Evolutionary conservation across 2,888 invertebrate species (phyloP).

Genomic region (Macrophya annulata): DNA sequence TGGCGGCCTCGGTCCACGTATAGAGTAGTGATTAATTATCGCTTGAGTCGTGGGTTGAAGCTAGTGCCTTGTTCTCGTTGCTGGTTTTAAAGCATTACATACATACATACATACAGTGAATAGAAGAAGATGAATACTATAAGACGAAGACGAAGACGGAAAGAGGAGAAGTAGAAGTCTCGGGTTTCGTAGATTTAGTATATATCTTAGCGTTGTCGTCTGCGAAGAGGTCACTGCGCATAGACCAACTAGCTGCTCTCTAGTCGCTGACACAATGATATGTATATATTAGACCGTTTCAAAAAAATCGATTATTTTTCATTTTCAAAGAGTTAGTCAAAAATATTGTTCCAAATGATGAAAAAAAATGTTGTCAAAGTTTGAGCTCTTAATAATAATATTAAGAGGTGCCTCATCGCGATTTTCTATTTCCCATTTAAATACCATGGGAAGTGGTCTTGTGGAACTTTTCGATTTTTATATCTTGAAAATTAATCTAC

Average conservation of each 20-base stretch:
- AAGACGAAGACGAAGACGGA: neutral
- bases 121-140: neutral
- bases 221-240: neutral
- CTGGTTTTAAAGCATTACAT: neutral
- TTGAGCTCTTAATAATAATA: too few relatives aligned
- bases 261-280: slow-evolving; percentile 20
- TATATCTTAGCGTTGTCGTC: neutral
- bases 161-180: neutral
- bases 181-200: slow-evolving; percentile 33
- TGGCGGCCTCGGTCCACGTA: slow-evolving; percentile 5
- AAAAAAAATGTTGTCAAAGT: too few relatives aligned
- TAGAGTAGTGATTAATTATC: slow-evolving; percentile 49
- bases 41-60: neutral
- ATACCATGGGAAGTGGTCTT: too few relatives aligned
- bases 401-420: too few relatives aligned
- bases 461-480: too few relatives aligned
- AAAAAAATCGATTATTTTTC: too few relatives aligned
- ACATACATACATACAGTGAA: neutral
- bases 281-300: too few relatives aligned
- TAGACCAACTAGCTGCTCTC: neutral
- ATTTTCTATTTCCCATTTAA: too few relatives aligned
- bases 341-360: too few relatives aligned
- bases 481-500: too few relatives aligned
- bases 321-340: too few relatives aligned
- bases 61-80: slow-evolving; percentile 24